These are phyloP conservation scores for Trichomalopsis sarcophagae DNA, from an alignment of 1,140 invertebrate species.

Conservation along the genomic window DNA sequence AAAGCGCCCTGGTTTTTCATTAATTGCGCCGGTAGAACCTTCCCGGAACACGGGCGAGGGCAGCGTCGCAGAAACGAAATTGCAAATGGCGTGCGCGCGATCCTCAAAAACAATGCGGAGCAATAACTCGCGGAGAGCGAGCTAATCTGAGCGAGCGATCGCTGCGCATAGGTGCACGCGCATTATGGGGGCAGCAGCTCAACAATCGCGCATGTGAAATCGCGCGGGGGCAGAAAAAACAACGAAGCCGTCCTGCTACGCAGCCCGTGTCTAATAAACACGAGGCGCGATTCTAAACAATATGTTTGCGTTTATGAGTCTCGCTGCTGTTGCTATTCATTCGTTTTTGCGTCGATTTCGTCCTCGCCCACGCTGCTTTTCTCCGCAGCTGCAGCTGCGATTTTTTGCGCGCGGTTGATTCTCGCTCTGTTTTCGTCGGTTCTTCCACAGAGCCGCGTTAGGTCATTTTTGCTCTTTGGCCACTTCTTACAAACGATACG, in stretches of 20 bases:
- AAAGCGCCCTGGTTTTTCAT: background rate
- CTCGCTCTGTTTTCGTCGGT: background rate
- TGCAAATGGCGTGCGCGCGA: background rate
- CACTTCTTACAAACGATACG: background rate
- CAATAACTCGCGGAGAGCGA: conserved; percentile 2
- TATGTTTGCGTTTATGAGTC: conserved; percentile 11
- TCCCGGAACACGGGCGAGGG: background rate
- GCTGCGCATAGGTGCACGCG: background rate
- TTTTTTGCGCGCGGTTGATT: background rate
- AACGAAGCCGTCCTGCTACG: conserved; percentile 9
- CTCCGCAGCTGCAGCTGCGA: background rate
- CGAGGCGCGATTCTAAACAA: conserved; percentile 32
- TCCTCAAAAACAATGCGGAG: conserved; percentile 8
- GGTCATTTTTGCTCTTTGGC: conserved; percentile 17
- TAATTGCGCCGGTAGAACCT: background rate
- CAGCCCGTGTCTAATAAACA: conserved; percentile 37
- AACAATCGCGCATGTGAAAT: conserved; percentile 33
- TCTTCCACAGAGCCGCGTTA: background rate
- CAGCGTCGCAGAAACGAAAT: background rate
- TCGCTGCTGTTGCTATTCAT: background rate
- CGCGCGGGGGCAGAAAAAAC: background rate
- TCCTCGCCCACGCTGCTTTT: background rate
- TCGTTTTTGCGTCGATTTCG: conserved; percentile 19
- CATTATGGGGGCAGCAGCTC: background rate
- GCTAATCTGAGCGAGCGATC: background rate